phyloP scores from a whole-genome alignment of 2,888 invertebrate species.

The Gastracanthus pulcherrimus region DNA sequence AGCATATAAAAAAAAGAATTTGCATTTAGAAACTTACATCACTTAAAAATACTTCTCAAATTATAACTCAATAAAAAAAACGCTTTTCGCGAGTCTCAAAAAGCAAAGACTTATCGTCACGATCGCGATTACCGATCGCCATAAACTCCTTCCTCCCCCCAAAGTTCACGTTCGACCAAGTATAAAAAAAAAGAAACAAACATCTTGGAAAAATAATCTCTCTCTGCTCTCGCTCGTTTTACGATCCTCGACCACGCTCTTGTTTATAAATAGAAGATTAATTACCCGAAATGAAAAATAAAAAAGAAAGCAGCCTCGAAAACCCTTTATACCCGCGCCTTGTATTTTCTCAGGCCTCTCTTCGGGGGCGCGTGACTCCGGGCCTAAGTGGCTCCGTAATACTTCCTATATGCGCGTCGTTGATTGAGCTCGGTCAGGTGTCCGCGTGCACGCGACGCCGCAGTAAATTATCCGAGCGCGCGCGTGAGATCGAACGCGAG shows the following conservation, averaged over 20 bases:
- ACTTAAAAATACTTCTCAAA: too few relatives aligned
- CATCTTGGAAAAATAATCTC: background rate
- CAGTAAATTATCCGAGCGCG: conserved; percentile 8
- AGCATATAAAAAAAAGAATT: too few relatives aligned
- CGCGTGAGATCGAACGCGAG: conserved; percentile 2
- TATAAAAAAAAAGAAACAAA: background rate
- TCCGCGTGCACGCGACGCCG: background rate
- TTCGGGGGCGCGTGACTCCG: conserved; percentile 34
- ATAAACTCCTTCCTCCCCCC: background rate
- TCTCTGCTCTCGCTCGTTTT: too few relatives aligned
- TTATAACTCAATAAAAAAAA: too few relatives aligned
- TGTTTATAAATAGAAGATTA: conserved; percentile 52
- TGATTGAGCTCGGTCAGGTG: conserved; percentile 49
- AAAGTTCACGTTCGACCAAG: too few relatives aligned
- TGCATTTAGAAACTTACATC: too few relatives aligned
- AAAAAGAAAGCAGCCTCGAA: background rate
- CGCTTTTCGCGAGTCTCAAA: too few relatives aligned
- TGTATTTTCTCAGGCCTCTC: conserved; percentile 45
- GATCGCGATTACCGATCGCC: too few relatives aligned
- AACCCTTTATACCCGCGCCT: conserved; percentile 37
- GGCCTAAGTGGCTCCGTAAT: background rate
- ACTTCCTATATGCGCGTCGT: background rate
- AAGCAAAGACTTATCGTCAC: too few relatives aligned
- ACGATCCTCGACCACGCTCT: background rate
- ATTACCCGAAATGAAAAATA: conserved; percentile 9